Conservation (phyloP, 1,140 invertebrate genomes). For the Orius insidiosus region DNA sequence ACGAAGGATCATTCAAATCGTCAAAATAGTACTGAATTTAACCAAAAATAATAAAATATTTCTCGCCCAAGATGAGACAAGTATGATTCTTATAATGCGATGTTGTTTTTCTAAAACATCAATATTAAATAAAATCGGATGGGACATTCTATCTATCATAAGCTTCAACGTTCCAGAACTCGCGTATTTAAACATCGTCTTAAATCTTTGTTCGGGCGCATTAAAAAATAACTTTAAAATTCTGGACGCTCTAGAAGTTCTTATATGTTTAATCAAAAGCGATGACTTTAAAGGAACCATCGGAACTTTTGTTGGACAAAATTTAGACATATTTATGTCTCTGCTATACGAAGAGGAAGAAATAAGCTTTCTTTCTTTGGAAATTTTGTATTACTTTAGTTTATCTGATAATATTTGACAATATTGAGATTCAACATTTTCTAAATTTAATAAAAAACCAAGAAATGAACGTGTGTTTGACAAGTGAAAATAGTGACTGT, state of each 20-base stretch:
- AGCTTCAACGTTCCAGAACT: constrained; percentile 48
- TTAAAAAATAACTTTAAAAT: constrained; percentile 37
- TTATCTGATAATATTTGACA: constrained; percentile 31
- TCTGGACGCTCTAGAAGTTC: constrained; percentile 39
- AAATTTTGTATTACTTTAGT: constrained; percentile 44
- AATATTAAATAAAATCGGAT: constrained; percentile 55
- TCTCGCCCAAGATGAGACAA: constrained; percentile 59
- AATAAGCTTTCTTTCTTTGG: constrained; percentile 27
- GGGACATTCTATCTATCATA: constrained; percentile 87
- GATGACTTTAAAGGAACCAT: constrained; percentile 75
- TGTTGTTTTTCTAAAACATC: constrained; percentile 67
- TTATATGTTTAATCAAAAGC: constrained; percentile 51
- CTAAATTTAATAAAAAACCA: no score
- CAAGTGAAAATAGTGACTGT: no score
- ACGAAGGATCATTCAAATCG: constrained; percentile 55
- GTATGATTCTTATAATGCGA: constrained; percentile 75
- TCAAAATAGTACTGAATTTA: constrained; percentile 77
- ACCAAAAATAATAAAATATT: constrained; percentile 77
- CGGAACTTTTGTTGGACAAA: constrained; percentile 53
- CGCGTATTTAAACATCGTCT: no score
- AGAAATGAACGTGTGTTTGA: no score
- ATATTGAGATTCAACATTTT: no score
- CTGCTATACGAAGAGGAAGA: no score
- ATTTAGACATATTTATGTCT: constrained; percentile 47
- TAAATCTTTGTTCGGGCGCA: no score